Conservation (phyloP, 2,113 vertebrate genomes). For the Heloderma charlesbogerti region DNA sequence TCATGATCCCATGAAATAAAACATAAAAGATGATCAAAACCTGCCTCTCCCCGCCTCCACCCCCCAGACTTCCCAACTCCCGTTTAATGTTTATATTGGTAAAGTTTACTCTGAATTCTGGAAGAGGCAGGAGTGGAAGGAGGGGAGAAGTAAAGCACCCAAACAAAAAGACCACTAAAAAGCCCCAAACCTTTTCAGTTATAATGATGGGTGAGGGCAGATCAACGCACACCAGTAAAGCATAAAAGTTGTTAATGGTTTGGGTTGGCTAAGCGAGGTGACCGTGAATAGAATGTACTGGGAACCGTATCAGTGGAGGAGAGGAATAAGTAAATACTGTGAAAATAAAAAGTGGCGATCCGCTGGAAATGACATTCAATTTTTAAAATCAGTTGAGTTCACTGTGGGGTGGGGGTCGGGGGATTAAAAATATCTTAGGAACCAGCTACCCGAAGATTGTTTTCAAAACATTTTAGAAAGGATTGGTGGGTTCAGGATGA, state of each 20-base stretch:
- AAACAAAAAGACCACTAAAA: neutral
- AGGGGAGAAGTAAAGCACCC: neutral
- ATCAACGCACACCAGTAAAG: constrained; percentile 67
- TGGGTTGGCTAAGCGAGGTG: constrained; percentile 50
- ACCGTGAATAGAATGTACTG: constrained; percentile 45
- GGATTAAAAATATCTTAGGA: constrained; percentile 23
- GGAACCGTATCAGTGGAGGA: constrained; percentile 42
- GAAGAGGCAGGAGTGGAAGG: too few species aligned
- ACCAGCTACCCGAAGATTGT: neutral
- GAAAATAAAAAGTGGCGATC: constrained; percentile 43
- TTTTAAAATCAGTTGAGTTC: neutral
- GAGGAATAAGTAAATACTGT: constrained; percentile 44
- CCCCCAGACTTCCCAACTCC: neutral
- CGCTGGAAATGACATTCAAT: constrained; percentile 18
- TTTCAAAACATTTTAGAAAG: constrained; percentile 30
- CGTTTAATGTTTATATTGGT: neutral
- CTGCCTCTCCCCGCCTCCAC: neutral
- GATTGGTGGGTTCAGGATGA: neutral
- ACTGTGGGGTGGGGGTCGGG: neutral
- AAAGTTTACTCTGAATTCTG: neutral
- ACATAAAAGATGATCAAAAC: neutral
- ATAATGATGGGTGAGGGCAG: constrained; percentile 34
- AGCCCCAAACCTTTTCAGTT: neutral
- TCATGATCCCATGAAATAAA: neutral
- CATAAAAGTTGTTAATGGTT: constrained; percentile 66